These are phyloP conservation scores for Xanthorhoe designata DNA, from an alignment of 2,888 invertebrate species.

Conservation along the genomic window DNA sequence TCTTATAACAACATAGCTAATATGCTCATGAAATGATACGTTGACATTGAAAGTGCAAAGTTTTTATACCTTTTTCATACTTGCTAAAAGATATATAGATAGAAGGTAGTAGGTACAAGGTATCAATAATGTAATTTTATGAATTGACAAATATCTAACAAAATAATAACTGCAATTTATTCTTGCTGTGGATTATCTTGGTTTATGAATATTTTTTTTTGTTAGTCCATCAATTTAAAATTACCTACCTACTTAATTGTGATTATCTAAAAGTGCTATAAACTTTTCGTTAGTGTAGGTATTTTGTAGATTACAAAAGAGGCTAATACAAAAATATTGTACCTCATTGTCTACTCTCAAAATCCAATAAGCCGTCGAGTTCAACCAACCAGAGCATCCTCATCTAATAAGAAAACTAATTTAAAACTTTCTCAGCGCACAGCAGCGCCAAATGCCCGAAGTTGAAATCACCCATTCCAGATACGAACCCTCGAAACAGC, in stretches of 20 bases:
- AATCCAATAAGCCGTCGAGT: constrained; percentile 57
- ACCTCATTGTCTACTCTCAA: constrained; percentile 40
- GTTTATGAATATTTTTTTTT: too few relatives aligned
- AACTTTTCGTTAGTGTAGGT: too few relatives aligned
- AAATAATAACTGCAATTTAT: too few relatives aligned
- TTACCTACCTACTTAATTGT: too few relatives aligned
- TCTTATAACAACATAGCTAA: constrained; percentile 30
- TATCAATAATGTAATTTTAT: neutral
- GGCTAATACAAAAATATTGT: constrained; percentile 39
- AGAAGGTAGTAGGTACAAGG: neutral
- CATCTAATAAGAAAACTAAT: constrained; percentile 69
- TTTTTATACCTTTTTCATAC: neutral
- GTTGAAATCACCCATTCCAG: constrained; percentile 54
- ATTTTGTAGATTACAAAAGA: constrained; percentile 11
- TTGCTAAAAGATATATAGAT: too few relatives aligned
- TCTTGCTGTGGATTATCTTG: too few relatives aligned
- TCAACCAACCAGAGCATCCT: constrained; percentile 49
- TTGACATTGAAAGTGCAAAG: neutral
- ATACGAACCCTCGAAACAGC: constrained; percentile 70
- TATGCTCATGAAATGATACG: constrained; percentile 7
- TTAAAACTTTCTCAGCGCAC: constrained; percentile 62
- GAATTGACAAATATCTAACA: too few relatives aligned
- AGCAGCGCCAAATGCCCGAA: constrained; percentile 71
- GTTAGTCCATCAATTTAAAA: too few relatives aligned
- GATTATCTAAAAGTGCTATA: too few relatives aligned